Conservation (phyloP, 1,140 invertebrate species). For the Megathymus violae region DNA sequence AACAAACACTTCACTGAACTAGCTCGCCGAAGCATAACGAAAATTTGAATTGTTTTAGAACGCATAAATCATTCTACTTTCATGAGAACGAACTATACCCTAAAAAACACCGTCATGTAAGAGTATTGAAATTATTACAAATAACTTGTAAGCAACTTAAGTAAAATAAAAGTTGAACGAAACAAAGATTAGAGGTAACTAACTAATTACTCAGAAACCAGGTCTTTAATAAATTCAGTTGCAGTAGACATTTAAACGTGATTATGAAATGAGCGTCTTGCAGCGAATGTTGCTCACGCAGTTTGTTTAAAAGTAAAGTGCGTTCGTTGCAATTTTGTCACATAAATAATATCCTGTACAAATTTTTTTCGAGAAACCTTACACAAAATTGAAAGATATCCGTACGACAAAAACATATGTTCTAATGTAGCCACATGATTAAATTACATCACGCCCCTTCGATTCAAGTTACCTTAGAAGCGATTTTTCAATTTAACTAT, state of each 20-base stretch:
- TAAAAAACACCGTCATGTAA: neutral
- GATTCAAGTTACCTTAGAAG: no score
- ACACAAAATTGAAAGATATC: no score
- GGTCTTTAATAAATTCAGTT: neutral
- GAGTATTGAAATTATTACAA: no score
- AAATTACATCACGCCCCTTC: neutral
- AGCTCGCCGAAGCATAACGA: neutral
- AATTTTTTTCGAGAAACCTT: neutral
- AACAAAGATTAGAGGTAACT: no score
- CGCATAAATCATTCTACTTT: neutral
- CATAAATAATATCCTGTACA: neutral
- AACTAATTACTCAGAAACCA: no score
- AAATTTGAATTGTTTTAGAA: neutral
- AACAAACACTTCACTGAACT: constrained; percentile 6
- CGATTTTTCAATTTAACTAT: no score
- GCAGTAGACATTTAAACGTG: neutral
- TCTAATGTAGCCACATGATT: neutral
- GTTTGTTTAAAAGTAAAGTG: no score
- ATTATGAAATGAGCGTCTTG: neutral
- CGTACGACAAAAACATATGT: no score
- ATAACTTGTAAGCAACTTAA: neutral
- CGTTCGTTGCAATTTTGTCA: no score
- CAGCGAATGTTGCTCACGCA: no score
- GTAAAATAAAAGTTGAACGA: neutral
- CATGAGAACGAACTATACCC: neutral